Conservation (phyloP, 2,797 vertebrate genomes). For the Vultur gryphus region DNA sequence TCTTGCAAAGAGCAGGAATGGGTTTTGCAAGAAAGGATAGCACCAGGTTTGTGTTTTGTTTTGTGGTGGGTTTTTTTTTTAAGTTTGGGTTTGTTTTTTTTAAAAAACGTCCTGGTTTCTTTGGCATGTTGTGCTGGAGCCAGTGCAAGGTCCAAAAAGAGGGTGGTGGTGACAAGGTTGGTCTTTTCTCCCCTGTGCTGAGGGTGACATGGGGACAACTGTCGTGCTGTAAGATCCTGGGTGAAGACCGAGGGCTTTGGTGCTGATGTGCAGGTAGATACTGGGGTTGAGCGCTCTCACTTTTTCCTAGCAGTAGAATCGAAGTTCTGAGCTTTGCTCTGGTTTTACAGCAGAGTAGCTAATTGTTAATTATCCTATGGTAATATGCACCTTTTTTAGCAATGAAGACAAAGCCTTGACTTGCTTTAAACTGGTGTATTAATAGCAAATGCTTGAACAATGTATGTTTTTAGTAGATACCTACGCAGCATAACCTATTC, state of each 20-base stretch:
- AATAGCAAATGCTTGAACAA: conserved; percentile 11
- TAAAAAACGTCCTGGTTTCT: not conserved
- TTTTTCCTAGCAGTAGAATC: not conserved
- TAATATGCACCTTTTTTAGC: not conserved
- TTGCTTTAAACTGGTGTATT: not conserved
- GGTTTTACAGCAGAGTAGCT: not conserved
- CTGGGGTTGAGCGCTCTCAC: rapidly evolving
- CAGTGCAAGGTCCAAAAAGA: not conserved
- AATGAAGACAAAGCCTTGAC: not conserved
- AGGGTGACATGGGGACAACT: rapidly evolving
- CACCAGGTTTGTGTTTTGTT: not conserved
- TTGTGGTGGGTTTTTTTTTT: not conserved
- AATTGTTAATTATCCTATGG: not conserved
- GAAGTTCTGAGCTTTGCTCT: not conserved
- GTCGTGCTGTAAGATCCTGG: not conserved
- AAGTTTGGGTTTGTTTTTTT: not conserved
- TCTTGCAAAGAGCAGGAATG: not conserved
- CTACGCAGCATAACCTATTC: not conserved
- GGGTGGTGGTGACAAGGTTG: not conserved
- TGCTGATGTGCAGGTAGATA: not conserved
- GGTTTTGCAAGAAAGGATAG: not conserved
- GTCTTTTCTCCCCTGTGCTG: not conserved
- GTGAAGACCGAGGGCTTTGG: rapidly evolving
- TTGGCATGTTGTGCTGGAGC: not conserved
- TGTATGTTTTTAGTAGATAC: not conserved